phyloP scores from a whole-genome alignment of 1,140 invertebrate genomes.

The Papilio polyxenes region DNA sequence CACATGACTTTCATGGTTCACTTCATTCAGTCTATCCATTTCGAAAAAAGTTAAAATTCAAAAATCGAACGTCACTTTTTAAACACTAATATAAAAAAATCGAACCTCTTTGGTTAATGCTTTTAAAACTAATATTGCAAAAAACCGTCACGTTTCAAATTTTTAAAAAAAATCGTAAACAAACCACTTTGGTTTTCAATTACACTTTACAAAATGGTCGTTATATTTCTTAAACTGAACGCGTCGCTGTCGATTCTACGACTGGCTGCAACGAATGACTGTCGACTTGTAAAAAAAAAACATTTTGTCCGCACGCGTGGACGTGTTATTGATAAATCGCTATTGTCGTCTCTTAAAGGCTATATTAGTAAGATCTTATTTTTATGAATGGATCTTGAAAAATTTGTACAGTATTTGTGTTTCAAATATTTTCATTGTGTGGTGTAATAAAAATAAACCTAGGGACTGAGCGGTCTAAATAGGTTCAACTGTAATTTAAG shows the following conservation, averaged over 20 bases:
- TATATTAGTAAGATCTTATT: neutral
- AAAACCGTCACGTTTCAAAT: neutral
- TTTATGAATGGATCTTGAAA: constrained; percentile 26
- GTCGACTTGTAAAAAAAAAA: constrained; percentile 7
- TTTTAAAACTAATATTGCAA: neutral
- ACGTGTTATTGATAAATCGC: constrained; percentile 34
- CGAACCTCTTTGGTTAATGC: neutral
- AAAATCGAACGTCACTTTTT: constrained; percentile 29
- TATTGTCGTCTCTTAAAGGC: constrained; percentile 11
- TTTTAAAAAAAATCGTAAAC: neutral
- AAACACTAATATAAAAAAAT: neutral
- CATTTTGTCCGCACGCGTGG: constrained; percentile 5
- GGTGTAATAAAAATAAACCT: neutral
- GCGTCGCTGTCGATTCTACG: constrained; percentile 26
- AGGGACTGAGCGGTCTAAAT: no score
- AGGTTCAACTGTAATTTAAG: no score
- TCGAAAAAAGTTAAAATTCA: neutral
- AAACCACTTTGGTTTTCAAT: neutral
- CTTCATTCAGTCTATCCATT: constrained; percentile 34
- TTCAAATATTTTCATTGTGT: neutral
- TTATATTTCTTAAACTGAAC: neutral
- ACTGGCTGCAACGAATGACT: constrained; percentile 20
- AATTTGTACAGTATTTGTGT: neutral
- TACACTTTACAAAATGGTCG: neutral
- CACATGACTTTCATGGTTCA: constrained; percentile 35